A percentile compares a stretch with the other conserved stretches of the same genome.
These are phyloP conservation scores for Caenorhabditis sp. DNA, from an alignment of 2,888 invertebrate genomes.

Conservation along the genomic window DNA sequence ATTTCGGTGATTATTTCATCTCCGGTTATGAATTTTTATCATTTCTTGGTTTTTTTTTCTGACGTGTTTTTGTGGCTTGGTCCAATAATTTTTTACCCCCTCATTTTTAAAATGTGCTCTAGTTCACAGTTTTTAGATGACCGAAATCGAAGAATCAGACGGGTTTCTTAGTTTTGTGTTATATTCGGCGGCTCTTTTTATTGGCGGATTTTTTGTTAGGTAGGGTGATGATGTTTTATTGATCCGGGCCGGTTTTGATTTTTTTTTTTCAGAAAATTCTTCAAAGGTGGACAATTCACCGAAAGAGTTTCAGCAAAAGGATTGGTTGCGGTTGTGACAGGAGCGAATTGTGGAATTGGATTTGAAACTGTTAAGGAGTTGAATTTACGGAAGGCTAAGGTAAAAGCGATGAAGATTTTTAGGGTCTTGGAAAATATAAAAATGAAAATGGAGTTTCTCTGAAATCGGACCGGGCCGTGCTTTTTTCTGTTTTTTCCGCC, in stretches of 20 bases:
- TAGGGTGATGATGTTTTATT: background rate
- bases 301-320: constrained; percentile 75
- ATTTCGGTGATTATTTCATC: constrained; percentile 6
- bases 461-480: no score
- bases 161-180: background rate
- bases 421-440: no score
- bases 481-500: no score
- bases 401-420: no score
- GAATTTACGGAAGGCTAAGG: constrained; percentile 65
- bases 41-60: background rate
- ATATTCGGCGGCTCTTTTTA: background rate
- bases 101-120: background rate
- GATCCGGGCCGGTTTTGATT: background rate
- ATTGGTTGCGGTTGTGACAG: constrained; percentile 84
- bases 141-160: background rate
- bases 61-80: background rate
- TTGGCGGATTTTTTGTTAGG: background rate
- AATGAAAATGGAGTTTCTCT: no score
- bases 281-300: constrained; percentile 68
- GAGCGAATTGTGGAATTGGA: constrained; percentile 90
- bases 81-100: background rate
- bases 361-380: constrained; percentile 63
- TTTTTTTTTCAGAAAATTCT: constrained; percentile 45
- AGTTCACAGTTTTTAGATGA: background rate
- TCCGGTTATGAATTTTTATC: background rate